Base-by-base conservation (phyloP, 1,140 invertebrate genomes). In the Drosophila murphyi region DNA sequence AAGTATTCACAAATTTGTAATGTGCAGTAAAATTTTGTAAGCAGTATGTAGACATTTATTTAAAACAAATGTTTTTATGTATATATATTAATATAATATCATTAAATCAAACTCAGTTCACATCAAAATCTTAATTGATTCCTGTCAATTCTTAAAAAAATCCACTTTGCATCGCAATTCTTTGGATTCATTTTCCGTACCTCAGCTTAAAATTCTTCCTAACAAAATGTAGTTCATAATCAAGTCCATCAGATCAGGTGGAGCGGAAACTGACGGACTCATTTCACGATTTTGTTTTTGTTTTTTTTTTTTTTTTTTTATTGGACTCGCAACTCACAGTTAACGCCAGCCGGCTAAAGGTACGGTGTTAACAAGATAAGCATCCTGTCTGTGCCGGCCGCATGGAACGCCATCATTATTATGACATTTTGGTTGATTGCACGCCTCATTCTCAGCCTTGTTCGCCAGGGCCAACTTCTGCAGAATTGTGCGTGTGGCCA, bases 391-490 rank as follows among this genome's bases (percentile, higher is more conserved):
- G 67, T 51, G 64, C 52, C 63, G 39, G 50, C 54, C 6, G 68
- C 48, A 62, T 50, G 77, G 70, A 69, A 90, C 87, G 87, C 87
- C 87, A 87, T 90, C 87, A 90, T 90, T 90, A 90, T 90, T 87
- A 87, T 90, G 87, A 87, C 87, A 90, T 90, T 90, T 83, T 75
- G 85, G 67, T 83, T 80, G 83, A 88, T 89, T 89, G 80, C 63
- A 64, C 61, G 73, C 50, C 63, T 73, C 52, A 71, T 77, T 74
- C 65, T 55, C 52, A 63, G 74, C 69, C 76, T 68, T 85, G 73
- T 67, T 70, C 54, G 52, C 32, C 67, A 61, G 61, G 20, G 20
- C 57, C 80, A 78, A 81, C 67, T 90, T 90, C 87, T 69, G 59
- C 31, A 20, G 86, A 82, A 82, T 86, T 90, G 81, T 89, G 86